Evolutionary conservation across 2,113 vertebrate genomes (phyloP).

Genomic region (Corythornis cristatus): DNA sequence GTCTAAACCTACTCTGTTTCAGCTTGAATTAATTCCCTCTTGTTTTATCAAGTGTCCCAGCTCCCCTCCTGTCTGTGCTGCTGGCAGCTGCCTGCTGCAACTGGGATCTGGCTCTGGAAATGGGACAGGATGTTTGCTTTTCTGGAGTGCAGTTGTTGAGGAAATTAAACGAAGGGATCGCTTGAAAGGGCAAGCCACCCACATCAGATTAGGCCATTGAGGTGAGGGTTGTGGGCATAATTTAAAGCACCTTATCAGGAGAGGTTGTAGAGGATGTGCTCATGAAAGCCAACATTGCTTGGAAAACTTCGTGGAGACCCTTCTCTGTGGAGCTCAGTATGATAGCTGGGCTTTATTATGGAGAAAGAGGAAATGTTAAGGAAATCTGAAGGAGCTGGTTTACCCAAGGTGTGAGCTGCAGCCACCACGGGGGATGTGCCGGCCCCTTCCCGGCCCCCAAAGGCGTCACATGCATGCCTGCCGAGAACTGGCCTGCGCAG

Average conservation of each 20-base stretch:
- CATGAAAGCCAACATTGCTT: neutral
- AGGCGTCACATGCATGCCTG: fast-evolving
- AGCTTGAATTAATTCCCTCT: too few species aligned
- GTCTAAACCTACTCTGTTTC: too few species aligned
- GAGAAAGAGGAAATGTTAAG: neutral
- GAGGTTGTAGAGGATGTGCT: neutral
- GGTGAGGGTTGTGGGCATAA: neutral
- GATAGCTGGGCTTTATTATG: neutral
- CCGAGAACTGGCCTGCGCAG: fast-evolving
- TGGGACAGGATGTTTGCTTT: constrained; percentile 53
- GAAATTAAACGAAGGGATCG: neutral
- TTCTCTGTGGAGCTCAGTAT: fast-evolving
- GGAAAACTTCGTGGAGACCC: fast-evolving
- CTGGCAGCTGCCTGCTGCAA: neutral
- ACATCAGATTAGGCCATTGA: neutral
- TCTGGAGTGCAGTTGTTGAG: constrained; percentile 46
- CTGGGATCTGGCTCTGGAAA: neutral
- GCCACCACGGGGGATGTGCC: fast-evolving
- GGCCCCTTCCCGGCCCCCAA: neutral
- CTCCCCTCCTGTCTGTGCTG: neutral
- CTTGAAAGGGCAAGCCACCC: neutral
- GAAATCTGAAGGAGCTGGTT: neutral
- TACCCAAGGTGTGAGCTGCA: neutral
- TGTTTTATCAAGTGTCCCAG: fast-evolving
- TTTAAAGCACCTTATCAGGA: neutral